Evolutionary conservation across 2,113 vertebrate species (phyloP).

Genomic region (Beaufortia kweichowensis): DNA sequence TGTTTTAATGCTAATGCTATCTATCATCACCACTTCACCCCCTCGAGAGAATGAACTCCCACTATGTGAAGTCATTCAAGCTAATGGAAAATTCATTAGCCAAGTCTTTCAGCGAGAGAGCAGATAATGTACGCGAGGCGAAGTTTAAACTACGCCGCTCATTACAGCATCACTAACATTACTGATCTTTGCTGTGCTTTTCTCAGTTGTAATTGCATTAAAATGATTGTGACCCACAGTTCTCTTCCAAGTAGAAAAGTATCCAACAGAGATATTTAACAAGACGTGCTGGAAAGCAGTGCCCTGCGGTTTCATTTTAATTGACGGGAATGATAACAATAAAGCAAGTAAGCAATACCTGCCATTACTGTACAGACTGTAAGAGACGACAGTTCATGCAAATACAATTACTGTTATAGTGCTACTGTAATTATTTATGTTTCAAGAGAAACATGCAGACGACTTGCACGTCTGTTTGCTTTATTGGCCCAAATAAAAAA

Average conservation of each 20-base stretch:
- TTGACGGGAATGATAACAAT: neutral
- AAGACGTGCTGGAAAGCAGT: neutral
- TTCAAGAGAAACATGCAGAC: too few relatives aligned
- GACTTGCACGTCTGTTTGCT: too few relatives aligned
- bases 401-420: too few relatives aligned
- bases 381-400: too few relatives aligned
- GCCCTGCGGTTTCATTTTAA: neutral
- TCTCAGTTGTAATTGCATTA: neutral
- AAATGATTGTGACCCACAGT: neutral
- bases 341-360: neutral
- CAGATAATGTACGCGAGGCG: constrained; percentile 10
- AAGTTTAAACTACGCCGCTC: constrained; percentile 15
- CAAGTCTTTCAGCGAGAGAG: constrained; percentile 22
- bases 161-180: neutral
- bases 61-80: constrained; percentile 2
- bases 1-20: constrained; percentile 62
- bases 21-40: constrained; percentile 54
- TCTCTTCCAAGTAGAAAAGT: neutral
- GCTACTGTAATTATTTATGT: too few relatives aligned
- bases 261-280: constrained; percentile 1
- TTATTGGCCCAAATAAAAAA: too few relatives aligned
- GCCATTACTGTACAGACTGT: neutral
- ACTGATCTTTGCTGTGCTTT: neutral
- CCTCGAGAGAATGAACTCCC: constrained; percentile 16
- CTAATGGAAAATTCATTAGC: constrained; percentile 51